Conservation (phyloP, 2,888 invertebrate species). For the Lutraria lutraria region DNA sequence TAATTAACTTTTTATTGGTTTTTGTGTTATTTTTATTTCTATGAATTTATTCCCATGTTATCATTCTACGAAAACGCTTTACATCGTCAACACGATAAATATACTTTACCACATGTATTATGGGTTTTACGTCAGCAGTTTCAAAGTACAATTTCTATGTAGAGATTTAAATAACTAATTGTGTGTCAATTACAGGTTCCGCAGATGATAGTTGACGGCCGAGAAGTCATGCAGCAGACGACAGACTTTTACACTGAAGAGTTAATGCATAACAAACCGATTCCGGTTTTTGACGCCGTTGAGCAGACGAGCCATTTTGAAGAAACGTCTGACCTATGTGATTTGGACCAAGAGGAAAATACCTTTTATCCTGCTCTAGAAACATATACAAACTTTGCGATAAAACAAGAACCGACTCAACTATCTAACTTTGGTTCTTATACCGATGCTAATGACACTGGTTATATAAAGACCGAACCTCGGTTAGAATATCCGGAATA, state of each 20-base stretch:
- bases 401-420: neutral
- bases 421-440: neutral
- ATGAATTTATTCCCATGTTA: no score
- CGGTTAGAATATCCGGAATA: neutral
- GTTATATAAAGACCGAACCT: slow-evolving; percentile 1
- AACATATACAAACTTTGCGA: neutral
- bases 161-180: no score
- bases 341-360: slow-evolving; percentile 26
- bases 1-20: no score
- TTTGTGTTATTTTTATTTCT: no score
- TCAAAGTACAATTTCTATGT: slow-evolving; percentile 7
- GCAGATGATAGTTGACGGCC: slow-evolving; percentile 44
- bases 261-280: slow-evolving; percentile 44
- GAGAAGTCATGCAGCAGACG: slow-evolving; percentile 38
- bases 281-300: slow-evolving; percentile 29
- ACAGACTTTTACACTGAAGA: slow-evolving; percentile 50
- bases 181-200: slow-evolving; percentile 43
- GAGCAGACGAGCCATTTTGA: slow-evolving; percentile 29
- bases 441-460: neutral
- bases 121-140: neutral
- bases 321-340: slow-evolving; percentile 24
- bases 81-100: neutral
- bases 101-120: neutral
- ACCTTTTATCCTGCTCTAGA: neutral
- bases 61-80: neutral